Percentiles rank a stretch among this genome's conserved stretches.
Evolutionary conservation across 2,113 vertebrate species (phyloP).

Genomic region (Phoxinus phoxinus): DNA sequence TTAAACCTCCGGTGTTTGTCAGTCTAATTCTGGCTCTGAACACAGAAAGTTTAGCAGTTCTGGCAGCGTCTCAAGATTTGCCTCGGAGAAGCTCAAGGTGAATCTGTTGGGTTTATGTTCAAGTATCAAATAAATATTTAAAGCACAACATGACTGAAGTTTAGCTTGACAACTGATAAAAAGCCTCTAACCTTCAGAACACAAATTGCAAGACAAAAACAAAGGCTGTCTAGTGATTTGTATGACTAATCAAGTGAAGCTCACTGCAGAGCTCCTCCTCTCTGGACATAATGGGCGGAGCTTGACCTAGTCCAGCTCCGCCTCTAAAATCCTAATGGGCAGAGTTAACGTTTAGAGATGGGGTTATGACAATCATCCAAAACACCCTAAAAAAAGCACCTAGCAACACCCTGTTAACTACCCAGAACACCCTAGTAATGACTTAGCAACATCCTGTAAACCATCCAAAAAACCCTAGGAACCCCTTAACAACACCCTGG

Average conservation of each 20-base stretch:
- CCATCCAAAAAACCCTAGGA: too few relatives aligned
- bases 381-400: not conserved
- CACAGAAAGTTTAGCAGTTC: not conserved
- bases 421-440: too few relatives aligned
- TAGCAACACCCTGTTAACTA: not conserved
- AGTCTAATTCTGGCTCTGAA: conserved; percentile 10
- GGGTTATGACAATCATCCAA: too few relatives aligned
- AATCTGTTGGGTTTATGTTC: conserved; percentile 1
- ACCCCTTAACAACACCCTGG: too few relatives aligned
- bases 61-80: conserved; percentile 10
- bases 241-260: too few relatives aligned
- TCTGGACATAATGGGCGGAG: too few relatives aligned
- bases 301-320: too few relatives aligned
- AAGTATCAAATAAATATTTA: conserved; percentile 18
- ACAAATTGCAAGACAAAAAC: not conserved
- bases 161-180: conserved; percentile 15
- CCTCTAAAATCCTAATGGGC: too few relatives aligned
- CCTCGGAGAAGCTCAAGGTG: conserved; percentile 9
- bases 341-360: too few relatives aligned
- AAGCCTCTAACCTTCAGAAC: not conserved
- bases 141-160: not conserved
- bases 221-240: not conserved
- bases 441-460: too few relatives aligned
- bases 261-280: too few relatives aligned
- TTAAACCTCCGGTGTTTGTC: not conserved